Evolutionary conservation across 2,888 invertebrate genomes (phyloP).

Genomic region (Stegophylla sp.): DNA sequence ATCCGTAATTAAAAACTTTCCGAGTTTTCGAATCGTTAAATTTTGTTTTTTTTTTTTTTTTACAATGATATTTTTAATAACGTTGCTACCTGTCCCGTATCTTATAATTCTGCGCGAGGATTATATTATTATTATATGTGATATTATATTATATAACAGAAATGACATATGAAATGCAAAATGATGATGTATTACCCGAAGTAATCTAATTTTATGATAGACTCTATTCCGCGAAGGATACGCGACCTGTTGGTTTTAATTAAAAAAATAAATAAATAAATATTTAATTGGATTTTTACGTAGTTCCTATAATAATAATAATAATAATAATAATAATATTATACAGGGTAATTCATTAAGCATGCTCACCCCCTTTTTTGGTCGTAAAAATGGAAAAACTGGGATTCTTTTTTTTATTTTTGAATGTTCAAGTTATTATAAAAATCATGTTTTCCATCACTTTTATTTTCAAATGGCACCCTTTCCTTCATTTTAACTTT

Average conservation of each 20-base stretch:
- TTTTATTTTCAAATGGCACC: too few relatives aligned
- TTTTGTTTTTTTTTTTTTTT: too few relatives aligned
- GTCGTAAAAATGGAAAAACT: too few relatives aligned
- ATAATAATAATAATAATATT: too few relatives aligned
- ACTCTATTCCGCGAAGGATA: background rate
- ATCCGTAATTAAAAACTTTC: background rate
- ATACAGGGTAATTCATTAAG: too few relatives aligned
- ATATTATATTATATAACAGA: background rate
- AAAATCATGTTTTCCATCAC: too few relatives aligned
- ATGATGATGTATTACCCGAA: background rate
- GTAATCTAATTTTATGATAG: background rate
- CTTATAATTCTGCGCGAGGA: background rate
- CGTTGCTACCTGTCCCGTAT: background rate
- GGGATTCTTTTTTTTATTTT: too few relatives aligned
- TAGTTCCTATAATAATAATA: background rate
- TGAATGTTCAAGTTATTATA: too few relatives aligned
- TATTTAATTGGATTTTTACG: constrained; percentile 1
- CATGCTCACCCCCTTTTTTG: too few relatives aligned
- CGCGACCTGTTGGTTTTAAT: constrained; percentile 3
- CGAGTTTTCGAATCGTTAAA: background rate
- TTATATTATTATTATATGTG: too few relatives aligned
- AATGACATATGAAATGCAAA: background rate
- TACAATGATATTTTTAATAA: background rate
- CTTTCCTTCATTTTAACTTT: too few relatives aligned
- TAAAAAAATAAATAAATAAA: background rate